Percentiles rank a stretch among this genome's conserved stretches.
Conservation (phyloP, 35 echinoderm and acorn worm genomes). For the Apostichopus parvimensis region DNA sequence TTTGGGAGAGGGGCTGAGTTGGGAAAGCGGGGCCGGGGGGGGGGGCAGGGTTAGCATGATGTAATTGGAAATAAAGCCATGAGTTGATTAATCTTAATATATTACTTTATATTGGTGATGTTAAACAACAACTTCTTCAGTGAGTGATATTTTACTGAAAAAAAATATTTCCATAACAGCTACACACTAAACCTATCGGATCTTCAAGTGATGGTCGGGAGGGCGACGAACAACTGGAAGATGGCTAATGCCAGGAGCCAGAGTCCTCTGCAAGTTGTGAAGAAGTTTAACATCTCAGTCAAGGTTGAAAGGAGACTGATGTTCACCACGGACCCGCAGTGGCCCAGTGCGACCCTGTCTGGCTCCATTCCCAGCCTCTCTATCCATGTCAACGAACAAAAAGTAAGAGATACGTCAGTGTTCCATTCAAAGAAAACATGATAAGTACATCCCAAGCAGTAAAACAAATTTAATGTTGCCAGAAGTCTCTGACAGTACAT, state of each 20-base stretch:
- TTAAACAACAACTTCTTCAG: too few relatives aligned
- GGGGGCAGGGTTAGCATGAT: too few relatives aligned
- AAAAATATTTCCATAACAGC: slow-evolving; percentile 33
- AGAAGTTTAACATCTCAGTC: slow-evolving; percentile 96
- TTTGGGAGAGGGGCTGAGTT: too few relatives aligned
- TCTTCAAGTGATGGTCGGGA: slow-evolving; percentile 86
- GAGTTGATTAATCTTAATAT: too few relatives aligned
- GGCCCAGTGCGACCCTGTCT: slow-evolving; percentile 83
- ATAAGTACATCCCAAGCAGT: too few relatives aligned
- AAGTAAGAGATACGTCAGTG: slow-evolving; percentile 52
- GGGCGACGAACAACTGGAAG: slow-evolving; percentile 92
- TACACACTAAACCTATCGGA: slow-evolving; percentile 92
- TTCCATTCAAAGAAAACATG: too few relatives aligned
- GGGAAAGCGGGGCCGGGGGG: too few relatives aligned
- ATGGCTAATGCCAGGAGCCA: slow-evolving; percentile 72
- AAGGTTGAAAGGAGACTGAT: slow-evolving; percentile 86
- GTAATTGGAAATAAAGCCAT: too few relatives aligned
- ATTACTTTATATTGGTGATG: too few relatives aligned
- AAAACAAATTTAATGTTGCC: too few relatives aligned
- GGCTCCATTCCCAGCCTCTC: slow-evolving; percentile 83
- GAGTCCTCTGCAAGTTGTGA: slow-evolving; percentile 79
- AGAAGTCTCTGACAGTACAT: too few relatives aligned
- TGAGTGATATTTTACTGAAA: too few relatives aligned
- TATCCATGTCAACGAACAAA: slow-evolving; percentile 92
- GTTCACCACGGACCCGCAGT: slow-evolving; percentile 85